A percentile compares a stretch with the other conserved stretches of the same genome.
These are phyloP conservation scores for Apodemia mormo DNA, from an alignment of 2,888 invertebrate genomes.

Conservation along the genomic window DNA sequence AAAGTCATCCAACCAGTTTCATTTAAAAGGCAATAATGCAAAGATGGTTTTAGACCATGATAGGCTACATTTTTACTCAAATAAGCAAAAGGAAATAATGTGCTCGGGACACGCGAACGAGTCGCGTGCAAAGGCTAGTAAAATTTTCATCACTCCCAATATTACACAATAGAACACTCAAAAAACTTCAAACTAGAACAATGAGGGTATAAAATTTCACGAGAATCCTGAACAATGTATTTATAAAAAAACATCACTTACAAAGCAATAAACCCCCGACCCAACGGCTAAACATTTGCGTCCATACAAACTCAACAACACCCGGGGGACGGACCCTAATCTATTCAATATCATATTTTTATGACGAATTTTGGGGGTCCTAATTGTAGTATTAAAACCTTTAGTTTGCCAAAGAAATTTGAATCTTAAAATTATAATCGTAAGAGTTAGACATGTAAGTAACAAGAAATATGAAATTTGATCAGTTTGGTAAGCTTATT, in stretches of 20 bases:
- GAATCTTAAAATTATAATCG: constrained; percentile 4
- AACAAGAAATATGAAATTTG: constrained; percentile 33
- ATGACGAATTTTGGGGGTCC: constrained; percentile 45
- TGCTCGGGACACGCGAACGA: too few relatives aligned
- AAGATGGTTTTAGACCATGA: too few relatives aligned
- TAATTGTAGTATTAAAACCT: constrained; percentile 40
- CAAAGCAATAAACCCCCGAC: constrained; percentile 13
- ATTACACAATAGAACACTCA: background rate
- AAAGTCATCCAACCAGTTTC: too few relatives aligned
- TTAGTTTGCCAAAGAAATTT: constrained; percentile 14
- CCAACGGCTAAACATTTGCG: constrained; percentile 30
- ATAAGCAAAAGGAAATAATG: too few relatives aligned
- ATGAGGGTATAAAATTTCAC: constrained; percentile 10
- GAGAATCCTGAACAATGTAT: constrained; percentile 2
- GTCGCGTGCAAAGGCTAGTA: too few relatives aligned
- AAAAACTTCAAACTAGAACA: constrained; percentile 1
- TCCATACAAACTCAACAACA: constrained; percentile 29
- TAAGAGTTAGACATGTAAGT: background rate
- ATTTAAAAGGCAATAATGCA: too few relatives aligned
- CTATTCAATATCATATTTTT: constrained; percentile 54
- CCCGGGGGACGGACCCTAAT: constrained; percentile 38
- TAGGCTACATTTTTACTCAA: too few relatives aligned
- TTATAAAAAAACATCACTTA: constrained; percentile 20
- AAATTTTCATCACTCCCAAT: background rate
- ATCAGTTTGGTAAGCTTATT: constrained; percentile 40